These are phyloP conservation scores for Chaetorhynchus papuensis DNA, from an alignment of 2,113 vertebrate species.

Conservation along the genomic window DNA sequence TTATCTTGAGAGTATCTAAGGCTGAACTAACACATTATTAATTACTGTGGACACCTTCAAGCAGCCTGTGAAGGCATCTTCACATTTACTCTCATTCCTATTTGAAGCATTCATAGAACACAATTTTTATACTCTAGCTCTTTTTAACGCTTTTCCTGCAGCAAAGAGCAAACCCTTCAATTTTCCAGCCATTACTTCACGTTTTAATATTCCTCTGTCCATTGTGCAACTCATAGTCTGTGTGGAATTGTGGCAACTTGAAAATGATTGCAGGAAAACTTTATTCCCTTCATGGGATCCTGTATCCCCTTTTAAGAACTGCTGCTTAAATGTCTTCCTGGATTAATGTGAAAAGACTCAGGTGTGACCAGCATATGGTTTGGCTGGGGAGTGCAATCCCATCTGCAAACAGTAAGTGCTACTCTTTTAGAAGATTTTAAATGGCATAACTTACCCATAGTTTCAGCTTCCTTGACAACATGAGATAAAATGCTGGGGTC, in stretches of 20 bases:
- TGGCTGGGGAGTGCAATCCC: neutral
- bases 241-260: neutral
- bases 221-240: accelerated
- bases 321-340: neutral
- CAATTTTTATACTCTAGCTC: neutral
- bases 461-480: neutral
- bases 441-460: neutral
- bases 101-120: neutral
- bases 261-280: neutral
- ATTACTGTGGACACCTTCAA: neutral
- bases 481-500: neutral
- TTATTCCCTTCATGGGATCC: neutral
- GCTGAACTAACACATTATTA: neutral
- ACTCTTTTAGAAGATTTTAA: neutral
- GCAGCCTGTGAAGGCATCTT: neutral
- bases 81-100: neutral
- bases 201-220: neutral
- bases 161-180: neutral
- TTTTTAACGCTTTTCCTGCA: neutral
- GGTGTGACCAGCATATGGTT: neutral
- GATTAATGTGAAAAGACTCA: neutral
- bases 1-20: neutral
- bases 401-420: neutral
- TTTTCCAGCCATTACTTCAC: neutral
- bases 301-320: neutral